phyloP scores from a whole-genome alignment of 2,113 vertebrate species.

The Mionectes macconnelli region DNA sequence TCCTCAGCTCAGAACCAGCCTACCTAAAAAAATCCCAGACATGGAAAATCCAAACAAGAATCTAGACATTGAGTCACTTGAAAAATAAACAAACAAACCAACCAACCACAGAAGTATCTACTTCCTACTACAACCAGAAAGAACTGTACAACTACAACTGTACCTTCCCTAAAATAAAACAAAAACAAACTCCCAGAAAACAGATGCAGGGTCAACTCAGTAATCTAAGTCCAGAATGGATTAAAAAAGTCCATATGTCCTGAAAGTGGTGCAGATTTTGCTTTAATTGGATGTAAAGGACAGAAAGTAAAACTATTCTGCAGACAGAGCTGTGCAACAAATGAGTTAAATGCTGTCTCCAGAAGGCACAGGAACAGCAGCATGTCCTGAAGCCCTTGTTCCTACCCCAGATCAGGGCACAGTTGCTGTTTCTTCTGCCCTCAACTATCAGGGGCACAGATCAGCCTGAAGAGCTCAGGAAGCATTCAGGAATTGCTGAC shows the following conservation, averaged over 20 bases:
- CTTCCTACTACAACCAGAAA: neutral
- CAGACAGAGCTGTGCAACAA: neutral
- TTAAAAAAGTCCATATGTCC: neutral
- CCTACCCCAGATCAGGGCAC: neutral
- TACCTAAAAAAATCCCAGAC: neutral
- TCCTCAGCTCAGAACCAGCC: neutral
- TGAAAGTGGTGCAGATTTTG: neutral
- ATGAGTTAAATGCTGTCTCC: neutral
- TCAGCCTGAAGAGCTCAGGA: neutral
- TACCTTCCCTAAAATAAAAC: neutral
- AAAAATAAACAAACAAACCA: neutral
- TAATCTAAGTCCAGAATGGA: neutral
- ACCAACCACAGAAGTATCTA: neutral
- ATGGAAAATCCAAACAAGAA: neutral
- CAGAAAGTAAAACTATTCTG: neutral
- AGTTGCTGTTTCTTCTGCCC: neutral
- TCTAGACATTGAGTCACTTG: neutral
- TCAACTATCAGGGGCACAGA: neutral
- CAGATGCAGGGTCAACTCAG: neutral
- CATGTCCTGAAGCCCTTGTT: neutral
- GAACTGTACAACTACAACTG: neutral
- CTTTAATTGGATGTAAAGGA: neutral
- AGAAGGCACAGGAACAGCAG: neutral
- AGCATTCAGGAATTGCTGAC: neutral
- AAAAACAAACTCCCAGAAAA: neutral